Evolutionary conservation across 2,888 invertebrate species (phyloP).

Genomic region (Parochlus steinenii): DNA sequence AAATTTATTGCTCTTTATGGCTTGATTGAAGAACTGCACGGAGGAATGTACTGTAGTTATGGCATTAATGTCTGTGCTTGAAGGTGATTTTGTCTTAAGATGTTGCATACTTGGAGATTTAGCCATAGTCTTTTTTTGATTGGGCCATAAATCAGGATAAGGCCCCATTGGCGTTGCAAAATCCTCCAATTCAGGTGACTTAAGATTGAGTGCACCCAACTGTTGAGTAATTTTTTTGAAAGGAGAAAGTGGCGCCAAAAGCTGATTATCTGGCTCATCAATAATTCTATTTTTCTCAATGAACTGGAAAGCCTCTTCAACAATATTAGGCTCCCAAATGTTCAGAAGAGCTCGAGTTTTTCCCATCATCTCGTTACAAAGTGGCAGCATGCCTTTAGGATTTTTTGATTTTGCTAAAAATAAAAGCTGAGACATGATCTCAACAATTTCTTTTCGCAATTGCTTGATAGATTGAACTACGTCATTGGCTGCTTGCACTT

Average conservation of each 20-base stretch:
- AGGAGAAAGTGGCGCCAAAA: slow-evolving; percentile 43
- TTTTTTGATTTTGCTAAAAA: slow-evolving; percentile 56
- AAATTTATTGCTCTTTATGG: slow-evolving; percentile 15
- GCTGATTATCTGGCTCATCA: slow-evolving; percentile 30
- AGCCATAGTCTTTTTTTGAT: slow-evolving; percentile 30
- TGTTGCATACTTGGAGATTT: slow-evolving; percentile 17
- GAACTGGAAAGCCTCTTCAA: slow-evolving; percentile 71
- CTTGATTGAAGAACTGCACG: slow-evolving; percentile 25
- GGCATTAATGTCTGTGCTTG: slow-evolving; percentile 25
- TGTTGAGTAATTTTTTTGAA: slow-evolving; percentile 65
- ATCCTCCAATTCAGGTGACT: slow-evolving; percentile 55
- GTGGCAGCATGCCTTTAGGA: slow-evolving; percentile 54
- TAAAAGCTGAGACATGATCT: slow-evolving; percentile 58
- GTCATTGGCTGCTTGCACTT: slow-evolving; percentile 67
- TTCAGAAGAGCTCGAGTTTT: slow-evolving; percentile 64
- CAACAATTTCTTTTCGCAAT: slow-evolving; percentile 56
- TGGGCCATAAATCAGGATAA: slow-evolving; percentile 47
- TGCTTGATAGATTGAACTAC: slow-evolving; percentile 65
- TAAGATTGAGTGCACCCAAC: slow-evolving; percentile 48
- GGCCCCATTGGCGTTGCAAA: slow-evolving; percentile 50
- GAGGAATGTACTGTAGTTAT: slow-evolving; percentile 26
- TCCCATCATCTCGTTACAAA: slow-evolving; percentile 59
- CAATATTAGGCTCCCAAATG: slow-evolving; percentile 70
- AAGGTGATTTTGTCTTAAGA: slow-evolving; percentile 21
- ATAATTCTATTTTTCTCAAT: slow-evolving; percentile 52